phyloP scores from a whole-genome alignment of 2,888 invertebrate genomes.

The Aporophyla nigra region DNA sequence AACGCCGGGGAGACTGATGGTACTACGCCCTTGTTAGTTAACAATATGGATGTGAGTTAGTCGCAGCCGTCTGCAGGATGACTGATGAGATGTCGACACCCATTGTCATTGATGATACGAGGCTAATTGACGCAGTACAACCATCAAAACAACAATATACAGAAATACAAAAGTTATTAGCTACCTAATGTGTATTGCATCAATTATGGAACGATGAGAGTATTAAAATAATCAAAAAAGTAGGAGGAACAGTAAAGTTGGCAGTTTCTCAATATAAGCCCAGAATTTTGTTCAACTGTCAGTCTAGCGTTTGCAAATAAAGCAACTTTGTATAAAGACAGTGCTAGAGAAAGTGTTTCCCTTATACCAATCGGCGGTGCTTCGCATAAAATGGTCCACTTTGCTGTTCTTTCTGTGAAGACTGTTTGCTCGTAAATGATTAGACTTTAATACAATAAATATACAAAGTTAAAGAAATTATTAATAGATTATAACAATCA shows the following conservation, averaged over 20 bases:
- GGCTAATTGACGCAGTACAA: conserved; percentile 83
- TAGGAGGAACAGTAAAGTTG: conserved; percentile 82
- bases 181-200: conserved; percentile 74
- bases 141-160: conserved; percentile 66
- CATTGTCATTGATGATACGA: conserved; percentile 74
- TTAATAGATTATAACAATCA: conserved; percentile 67
- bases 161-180: conserved; percentile 65
- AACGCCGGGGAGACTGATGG: conserved; percentile 77
- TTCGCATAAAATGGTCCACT: conserved; percentile 70
- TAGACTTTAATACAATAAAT: conserved; percentile 57
- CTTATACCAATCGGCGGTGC: conserved; percentile 68
- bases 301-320: conserved; percentile 55
- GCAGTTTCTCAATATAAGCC: conserved; percentile 51
- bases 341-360: conserved; percentile 62
- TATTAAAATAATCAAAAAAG: conserved; percentile 70
- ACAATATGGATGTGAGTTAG: conserved; percentile 81
- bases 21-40: conserved; percentile 86
- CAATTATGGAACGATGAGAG: conserved; percentile 71
- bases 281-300: conserved; percentile 60
- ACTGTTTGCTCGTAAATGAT: conserved; percentile 74
- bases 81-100: conserved; percentile 77
- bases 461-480: conserved; percentile 66
- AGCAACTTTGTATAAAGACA: conserved; percentile 57
- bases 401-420: conserved; percentile 79
- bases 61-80: conserved; percentile 73